Evolutionary conservation across 2,888 invertebrate genomes (phyloP), one percentile per base, ranked within the genome.

Genomic region (Syritta pipiens): DNA sequence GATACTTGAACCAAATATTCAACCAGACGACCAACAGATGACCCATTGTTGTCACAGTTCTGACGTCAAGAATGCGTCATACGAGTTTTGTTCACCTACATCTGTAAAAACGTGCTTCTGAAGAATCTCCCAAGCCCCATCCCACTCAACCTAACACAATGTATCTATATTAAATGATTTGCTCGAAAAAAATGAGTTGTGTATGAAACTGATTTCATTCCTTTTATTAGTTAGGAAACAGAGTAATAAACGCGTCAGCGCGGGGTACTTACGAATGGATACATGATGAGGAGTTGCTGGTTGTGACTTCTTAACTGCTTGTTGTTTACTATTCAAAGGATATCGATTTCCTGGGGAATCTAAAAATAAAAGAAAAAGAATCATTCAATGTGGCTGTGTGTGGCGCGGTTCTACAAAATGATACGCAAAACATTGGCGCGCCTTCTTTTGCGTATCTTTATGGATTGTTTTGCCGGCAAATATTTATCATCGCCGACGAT

Each of bases 211-310:
- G n/a, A n/a, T n/a, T n/a, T n/a, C n/a, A n/a, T 30, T 37, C 19
- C 17, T 37, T 17, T 17, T 14, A 17, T 17, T 26, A 12, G 22
- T 9, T 24, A 28, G 6, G n/a, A 40, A 44, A 20, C 20, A 7
- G 4, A 55, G 10, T 5, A 37, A 17, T 37, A 17, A 17, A 37
- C n/a, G 37, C 37, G 37, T 37, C 17, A 37, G 37, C 17, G 37
- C 17, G 37, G 17, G 17, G 28, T 81, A 84, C 84, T 84, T 84
- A 84, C 84, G 51, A 84, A 84, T 81, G 84, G 84, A 84, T 84
- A 84, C 84, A 84, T 84, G 48, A 74, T 84, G 57, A 0, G 7
- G 3, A 30, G 30, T 67, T 40, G 28, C 19, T 35, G 17, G 37
- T 30, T 62, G 48, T 42, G 7, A 4, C n/a, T 3, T 17, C 7